Conservation (phyloP, 2,797 vertebrate genomes). For the Telmatherina bonti region DNA sequence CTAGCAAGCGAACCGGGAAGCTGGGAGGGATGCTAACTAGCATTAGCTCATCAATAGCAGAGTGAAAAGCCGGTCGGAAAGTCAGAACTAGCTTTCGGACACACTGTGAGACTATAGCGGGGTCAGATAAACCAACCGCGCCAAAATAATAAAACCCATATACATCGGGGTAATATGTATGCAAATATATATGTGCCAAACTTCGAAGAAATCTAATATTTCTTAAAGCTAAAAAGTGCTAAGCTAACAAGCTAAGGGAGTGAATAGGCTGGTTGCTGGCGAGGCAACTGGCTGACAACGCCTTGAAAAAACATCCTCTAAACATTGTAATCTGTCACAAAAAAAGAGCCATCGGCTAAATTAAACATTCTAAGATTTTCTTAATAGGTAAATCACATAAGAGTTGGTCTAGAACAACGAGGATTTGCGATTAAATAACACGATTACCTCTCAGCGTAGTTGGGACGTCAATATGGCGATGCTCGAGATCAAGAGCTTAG, state of each 20-base stretch:
- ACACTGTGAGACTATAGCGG: neutral
- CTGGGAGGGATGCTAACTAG: constrained; percentile 56
- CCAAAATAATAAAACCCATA: neutral
- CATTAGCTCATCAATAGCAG: constrained; percentile 69
- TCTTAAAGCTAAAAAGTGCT: constrained; percentile 73
- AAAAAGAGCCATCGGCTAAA: constrained; percentile 14
- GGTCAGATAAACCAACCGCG: neutral
- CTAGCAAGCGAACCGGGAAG: constrained; percentile 28
- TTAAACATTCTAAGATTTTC: constrained; percentile 18
- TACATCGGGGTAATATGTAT: too few relatives aligned
- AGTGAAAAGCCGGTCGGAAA: constrained; percentile 80
- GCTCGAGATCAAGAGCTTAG: constrained; percentile 80
- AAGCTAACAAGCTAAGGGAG: constrained; percentile 74
- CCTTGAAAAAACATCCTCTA: constrained; percentile 77
- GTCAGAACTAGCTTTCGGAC: constrained; percentile 56
- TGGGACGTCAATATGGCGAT: constrained; percentile 89
- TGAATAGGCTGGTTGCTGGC: constrained; percentile 76
- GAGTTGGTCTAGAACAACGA: constrained; percentile 20
- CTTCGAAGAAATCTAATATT: constrained; percentile 53
- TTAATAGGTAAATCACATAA: constrained; percentile 5
- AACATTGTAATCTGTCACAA: constrained; percentile 35
- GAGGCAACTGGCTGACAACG: constrained; percentile 81
- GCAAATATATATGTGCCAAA: neutral
- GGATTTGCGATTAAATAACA: constrained; percentile 67
- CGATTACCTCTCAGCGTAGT: constrained; percentile 86